Base-by-base conservation (phyloP, 2,113 vertebrate species). In the Donacobius atricapilla region DNA sequence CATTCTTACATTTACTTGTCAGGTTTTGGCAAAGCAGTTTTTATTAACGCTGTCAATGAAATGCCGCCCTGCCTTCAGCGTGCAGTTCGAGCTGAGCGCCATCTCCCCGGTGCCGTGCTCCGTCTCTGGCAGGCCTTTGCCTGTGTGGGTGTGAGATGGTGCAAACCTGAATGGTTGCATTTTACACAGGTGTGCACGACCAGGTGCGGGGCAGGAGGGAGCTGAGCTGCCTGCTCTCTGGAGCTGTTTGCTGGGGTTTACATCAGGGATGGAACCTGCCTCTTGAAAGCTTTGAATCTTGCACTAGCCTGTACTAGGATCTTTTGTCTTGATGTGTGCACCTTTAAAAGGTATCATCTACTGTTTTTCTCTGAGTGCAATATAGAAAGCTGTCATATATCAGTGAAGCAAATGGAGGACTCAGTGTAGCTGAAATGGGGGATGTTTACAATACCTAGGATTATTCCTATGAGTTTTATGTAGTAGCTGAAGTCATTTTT, bases 111-210 rank as follows among this genome's bases (percentile, higher is more conserved):
- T 83, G 28, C 88, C 2, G 0, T 45, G 69, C 42, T 93, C 63
- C 80, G 73, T 63, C 92, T 66, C 87, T 85, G 81, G 71, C 24
- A 73, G 80, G 89, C 51, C 33, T 91, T 89, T 87, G 40, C 81
- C 87, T 82, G 81, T 85, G 94, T 97, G 96, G 96, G 96, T 96
- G 96, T 96, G 94, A 87, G 94, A 61, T 92, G 45, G 76, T 93
- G 88, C 95, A 94, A 96, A 96, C 96, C 94, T 96, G 94, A 96
- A 89, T 89, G 95, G 93, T 72, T 68, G 93, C 96, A 96, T 96
- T 96, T 96, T 44, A 68, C 86, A 61, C 85, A 83, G 94, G 83
- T 94, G 76, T 11, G 19, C 65, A 6, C 88, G 90, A 54, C 94
- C 72, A 68, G 92, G 64, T 93, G 90, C 88, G 53, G 17, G 2